Evolutionary conservation across 2,797 vertebrate species (phyloP).

Genomic region (Lophotriccus pileatus): DNA sequence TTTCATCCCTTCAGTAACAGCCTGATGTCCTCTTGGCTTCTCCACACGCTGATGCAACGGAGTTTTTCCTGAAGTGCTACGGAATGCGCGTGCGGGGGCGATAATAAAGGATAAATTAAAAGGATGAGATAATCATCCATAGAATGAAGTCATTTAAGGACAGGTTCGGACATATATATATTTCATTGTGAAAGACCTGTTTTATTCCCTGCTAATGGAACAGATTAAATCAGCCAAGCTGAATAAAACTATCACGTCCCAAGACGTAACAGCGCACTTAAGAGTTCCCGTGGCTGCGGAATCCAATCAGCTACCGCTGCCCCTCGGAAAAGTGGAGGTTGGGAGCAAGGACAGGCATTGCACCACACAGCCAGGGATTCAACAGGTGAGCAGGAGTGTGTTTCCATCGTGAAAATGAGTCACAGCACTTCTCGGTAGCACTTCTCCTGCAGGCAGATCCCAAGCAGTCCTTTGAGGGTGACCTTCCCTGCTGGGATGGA

Average conservation of each 20-base stretch:
- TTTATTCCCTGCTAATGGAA: constrained; percentile 39
- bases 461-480: neutral
- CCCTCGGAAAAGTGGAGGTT: neutral
- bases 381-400: neutral
- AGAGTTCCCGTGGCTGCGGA: neutral
- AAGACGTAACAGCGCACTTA: neutral
- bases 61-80: neutral
- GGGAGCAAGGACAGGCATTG: neutral
- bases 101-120: constrained; percentile 16
- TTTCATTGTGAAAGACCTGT: constrained; percentile 21
- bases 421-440: neutral
- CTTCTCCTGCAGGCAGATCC: neutral
- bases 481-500: neutral
- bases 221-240: constrained; percentile 26
- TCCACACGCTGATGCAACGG: neutral
- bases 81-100: neutral
- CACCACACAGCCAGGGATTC: neutral
- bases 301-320: neutral
- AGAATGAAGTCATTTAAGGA: constrained; percentile 38
- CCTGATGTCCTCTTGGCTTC: neutral
- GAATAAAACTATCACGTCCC: constrained; percentile 21
- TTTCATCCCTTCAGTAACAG: neutral
- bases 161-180: neutral
- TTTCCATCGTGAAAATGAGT: fast-evolving
- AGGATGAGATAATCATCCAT: constrained; percentile 17